Evolutionary conservation across 2,888 invertebrate genomes (phyloP).

Genomic region (Lissonota sp.): DNA sequence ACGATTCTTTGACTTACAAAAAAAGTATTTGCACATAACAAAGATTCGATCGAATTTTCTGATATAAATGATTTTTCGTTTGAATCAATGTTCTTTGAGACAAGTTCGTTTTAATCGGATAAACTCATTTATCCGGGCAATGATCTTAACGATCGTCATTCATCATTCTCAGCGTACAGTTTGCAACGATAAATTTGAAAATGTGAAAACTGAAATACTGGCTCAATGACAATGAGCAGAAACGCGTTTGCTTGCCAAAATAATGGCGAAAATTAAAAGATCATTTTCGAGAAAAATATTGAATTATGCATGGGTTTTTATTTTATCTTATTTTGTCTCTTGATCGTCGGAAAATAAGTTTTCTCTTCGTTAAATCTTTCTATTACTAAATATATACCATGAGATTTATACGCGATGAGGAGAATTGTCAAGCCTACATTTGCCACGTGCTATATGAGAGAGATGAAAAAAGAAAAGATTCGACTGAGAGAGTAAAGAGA

Average conservation of each 20-base stretch:
- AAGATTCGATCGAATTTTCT: not conserved
- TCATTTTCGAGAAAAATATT: no score
- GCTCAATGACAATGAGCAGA: slow-evolving; percentile 14
- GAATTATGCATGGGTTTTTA: no score
- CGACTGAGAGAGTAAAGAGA: not conserved
- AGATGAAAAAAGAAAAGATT: not conserved
- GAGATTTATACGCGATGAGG: slow-evolving; percentile 1
- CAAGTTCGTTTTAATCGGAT: not conserved
- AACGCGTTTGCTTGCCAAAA: no score
- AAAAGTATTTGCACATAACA: no score
- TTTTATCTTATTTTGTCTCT: not conserved
- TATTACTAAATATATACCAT: no score
- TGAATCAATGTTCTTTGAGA: no score
- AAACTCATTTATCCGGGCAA: not conserved
- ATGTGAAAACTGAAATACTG: not conserved
- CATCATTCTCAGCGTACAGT: not conserved
- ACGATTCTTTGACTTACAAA: not conserved
- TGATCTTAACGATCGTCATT: not conserved
- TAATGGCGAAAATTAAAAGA: no score
- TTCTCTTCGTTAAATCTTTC: slow-evolving; percentile 1
- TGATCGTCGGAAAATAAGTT: slow-evolving; percentile 13
- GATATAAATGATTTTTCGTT: no score
- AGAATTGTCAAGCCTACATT: slow-evolving; percentile 19
- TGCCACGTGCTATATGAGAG: slow-evolving; percentile 30
- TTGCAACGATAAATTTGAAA: not conserved